Evolutionary conservation across 2,797 vertebrate species (phyloP).

Genomic region (Emydoidea blandingii): DNA sequence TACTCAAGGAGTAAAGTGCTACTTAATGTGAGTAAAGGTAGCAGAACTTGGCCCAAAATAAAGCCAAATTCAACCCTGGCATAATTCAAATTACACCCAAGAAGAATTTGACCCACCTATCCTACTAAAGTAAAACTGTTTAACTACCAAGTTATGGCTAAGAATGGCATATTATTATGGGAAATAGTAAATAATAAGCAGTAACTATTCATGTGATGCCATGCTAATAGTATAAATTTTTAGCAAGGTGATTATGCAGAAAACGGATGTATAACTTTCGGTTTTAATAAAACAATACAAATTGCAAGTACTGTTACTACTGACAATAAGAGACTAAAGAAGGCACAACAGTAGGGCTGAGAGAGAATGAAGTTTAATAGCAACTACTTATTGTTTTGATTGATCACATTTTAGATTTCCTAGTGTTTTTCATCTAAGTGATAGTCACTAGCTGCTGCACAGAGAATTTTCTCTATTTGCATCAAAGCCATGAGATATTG

Average conservation of each 20-base stretch:
- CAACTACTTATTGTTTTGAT: neutral
- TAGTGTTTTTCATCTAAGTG: neutral
- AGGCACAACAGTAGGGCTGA: neutral
- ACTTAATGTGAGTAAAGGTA: constrained; percentile 14
- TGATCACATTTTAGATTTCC: neutral
- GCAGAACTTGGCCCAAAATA: neutral
- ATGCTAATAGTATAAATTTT: neutral
- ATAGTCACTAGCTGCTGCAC: neutral
- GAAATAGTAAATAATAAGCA: neutral
- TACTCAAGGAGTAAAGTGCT: constrained; percentile 10
- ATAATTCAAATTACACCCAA: neutral
- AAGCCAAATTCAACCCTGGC: neutral
- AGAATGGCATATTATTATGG: neutral
- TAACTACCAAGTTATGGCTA: constrained; percentile 10
- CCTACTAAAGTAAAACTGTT: neutral
- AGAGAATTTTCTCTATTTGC: neutral
- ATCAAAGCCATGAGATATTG: neutral
- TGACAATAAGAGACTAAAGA: neutral
- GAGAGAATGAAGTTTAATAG: neutral
- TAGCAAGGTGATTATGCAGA: neutral
- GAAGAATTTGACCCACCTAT: neutral
- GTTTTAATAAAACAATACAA: neutral
- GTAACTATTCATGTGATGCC: neutral
- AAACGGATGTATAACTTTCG: neutral
- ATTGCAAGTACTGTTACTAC: neutral